Evolutionary conservation across 2,888 invertebrate genomes (phyloP).

Genomic region (Eucriotettix oculatus): DNA sequence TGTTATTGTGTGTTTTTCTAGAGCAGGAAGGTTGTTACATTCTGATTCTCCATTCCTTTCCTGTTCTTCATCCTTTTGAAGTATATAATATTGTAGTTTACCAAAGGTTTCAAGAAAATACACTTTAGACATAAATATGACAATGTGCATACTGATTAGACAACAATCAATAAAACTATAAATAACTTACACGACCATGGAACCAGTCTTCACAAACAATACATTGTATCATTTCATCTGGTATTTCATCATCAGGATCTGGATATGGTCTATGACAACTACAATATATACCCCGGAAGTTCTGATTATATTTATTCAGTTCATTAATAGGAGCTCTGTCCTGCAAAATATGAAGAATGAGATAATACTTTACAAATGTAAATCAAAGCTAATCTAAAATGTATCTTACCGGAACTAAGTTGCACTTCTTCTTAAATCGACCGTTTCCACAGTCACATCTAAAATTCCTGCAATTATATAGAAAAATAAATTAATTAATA

Average conservation of each 20-base stretch:
- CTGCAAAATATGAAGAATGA: conserved; percentile 16
- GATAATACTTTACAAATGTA: background rate
- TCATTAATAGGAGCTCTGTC: conserved; percentile 46
- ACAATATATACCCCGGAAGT: conserved; percentile 87
- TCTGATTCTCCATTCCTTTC: too few species aligned
- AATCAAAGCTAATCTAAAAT: background rate
- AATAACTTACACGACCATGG: conserved; percentile 45
- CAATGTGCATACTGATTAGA: background rate
- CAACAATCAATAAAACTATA: background rate
- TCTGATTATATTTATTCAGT: conserved; percentile 76
- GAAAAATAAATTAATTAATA: too few species aligned
- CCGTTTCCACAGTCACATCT: conserved; percentile 89
- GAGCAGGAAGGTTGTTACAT: too few species aligned
- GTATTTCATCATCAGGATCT: conserved; percentile 67
- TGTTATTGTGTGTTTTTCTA: too few species aligned
- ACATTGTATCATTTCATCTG: conserved; percentile 94
- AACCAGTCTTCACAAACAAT: conserved; percentile 96
- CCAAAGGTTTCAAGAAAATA: too few species aligned
- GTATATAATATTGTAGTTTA: too few species aligned
- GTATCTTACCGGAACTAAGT: conserved; percentile 38
- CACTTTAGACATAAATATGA: background rate
- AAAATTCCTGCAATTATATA: conserved; percentile 47
- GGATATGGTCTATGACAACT: conserved; percentile 85
- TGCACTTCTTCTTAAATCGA: conserved; percentile 56
- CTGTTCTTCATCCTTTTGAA: too few species aligned